These are phyloP conservation scores for Rhinogobio ventralis DNA, from an alignment of 2,797 vertebrate species.

Conservation along the genomic window DNA sequence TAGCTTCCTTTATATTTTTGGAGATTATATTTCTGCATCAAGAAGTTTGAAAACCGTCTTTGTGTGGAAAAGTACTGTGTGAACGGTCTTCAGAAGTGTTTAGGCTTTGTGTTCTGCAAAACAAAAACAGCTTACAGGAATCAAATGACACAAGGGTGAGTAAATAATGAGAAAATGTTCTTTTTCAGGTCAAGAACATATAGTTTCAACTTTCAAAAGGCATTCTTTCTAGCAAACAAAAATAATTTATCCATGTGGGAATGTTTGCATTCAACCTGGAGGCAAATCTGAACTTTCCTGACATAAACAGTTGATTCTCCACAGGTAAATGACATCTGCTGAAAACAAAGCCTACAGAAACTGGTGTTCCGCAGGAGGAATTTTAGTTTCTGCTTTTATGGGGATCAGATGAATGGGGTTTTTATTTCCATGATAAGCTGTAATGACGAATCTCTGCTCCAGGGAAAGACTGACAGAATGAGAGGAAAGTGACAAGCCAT, in stretches of 20 bases:
- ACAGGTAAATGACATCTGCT: constrained; percentile 25
- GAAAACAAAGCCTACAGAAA: constrained; percentile 40
- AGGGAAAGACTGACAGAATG: constrained; percentile 47
- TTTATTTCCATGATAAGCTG: constrained; percentile 42
- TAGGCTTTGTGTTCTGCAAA: not conserved
- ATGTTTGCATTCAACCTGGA: constrained; percentile 30
- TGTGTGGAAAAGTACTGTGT: not conserved
- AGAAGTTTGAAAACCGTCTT: constrained; percentile 8
- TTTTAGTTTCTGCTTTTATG: constrained; percentile 7
- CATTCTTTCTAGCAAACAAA: constrained; percentile 1
- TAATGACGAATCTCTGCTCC: constrained; percentile 49
- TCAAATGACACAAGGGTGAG: not conserved
- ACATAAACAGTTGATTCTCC: constrained; percentile 22
- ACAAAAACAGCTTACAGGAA: not conserved
- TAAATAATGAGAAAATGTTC: not conserved
- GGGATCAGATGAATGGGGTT: constrained; percentile 25
- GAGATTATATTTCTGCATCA: not conserved
- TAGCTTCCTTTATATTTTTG: not conserved
- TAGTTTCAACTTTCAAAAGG: not conserved
- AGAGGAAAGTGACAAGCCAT: constrained; percentile 44
- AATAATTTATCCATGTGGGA: not conserved
- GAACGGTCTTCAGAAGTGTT: not conserved
- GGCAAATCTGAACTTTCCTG: constrained; percentile 23
- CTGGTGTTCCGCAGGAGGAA: constrained; percentile 12
- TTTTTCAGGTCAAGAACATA: not conserved